A percentile compares a stretch with the other conserved stretches of the same genome.
Conservation (phyloP, 2,888 invertebrate species). For the Chymomyza caudatula region DNA sequence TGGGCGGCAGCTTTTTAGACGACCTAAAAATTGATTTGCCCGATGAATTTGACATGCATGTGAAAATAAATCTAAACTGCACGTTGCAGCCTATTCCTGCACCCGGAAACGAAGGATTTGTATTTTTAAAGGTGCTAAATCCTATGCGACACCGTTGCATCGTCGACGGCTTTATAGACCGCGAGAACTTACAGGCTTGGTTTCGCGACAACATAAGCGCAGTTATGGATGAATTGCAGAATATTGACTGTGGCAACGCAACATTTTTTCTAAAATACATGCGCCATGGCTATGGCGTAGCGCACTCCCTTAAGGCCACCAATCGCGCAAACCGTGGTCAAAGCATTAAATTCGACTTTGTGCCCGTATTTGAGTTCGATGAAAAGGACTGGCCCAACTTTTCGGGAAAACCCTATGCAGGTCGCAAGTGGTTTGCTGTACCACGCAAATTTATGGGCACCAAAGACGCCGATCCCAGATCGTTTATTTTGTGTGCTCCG, state of each 20-base stretch:
- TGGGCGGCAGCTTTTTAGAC: constrained; percentile 54
- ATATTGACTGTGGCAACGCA: constrained; percentile 9
- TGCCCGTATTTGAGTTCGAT: constrained; percentile 57
- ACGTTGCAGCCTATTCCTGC: constrained; percentile 5
- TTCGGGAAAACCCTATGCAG: neutral
- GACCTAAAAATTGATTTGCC: constrained; percentile 46
- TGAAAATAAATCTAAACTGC: constrained; percentile 38
- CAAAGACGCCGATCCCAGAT: constrained; percentile 7
- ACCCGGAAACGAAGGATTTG: constrained; percentile 10
- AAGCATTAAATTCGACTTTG: constrained; percentile 60
- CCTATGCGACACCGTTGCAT: neutral
- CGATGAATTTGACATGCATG: constrained; percentile 63
- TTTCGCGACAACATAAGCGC: constrained; percentile 34
- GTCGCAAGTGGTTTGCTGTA: constrained; percentile 56
- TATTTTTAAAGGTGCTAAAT: constrained; percentile 14
- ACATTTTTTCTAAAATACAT: constrained; percentile 36
- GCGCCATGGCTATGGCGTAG: constrained; percentile 44
- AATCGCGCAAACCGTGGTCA: constrained; percentile 13
- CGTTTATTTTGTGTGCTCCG: constrained; percentile 55
- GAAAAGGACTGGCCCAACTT: constrained; percentile 28
- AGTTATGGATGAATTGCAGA: constrained; percentile 25
- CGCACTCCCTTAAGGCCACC: constrained; percentile 58
- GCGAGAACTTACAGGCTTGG: constrained; percentile 57
- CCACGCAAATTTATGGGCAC: constrained; percentile 34
- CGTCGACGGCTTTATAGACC: constrained; percentile 31